Evolutionary conservation across 2,888 invertebrate genomes (phyloP).

Genomic region (Globia sparganii): DNA sequence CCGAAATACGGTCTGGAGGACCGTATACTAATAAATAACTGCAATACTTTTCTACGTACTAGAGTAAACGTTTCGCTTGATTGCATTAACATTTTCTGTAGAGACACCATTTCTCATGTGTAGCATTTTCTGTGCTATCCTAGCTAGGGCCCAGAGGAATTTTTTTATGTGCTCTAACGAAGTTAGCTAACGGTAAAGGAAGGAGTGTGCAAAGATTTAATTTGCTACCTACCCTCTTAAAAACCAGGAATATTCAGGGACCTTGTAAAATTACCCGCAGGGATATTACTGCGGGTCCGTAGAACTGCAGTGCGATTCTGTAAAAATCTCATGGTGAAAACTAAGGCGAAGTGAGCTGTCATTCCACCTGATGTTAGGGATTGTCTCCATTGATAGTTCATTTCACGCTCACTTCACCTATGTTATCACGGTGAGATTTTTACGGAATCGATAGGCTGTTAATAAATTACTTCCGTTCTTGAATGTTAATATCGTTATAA

Average conservation of each 20-base stretch:
- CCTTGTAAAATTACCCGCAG: constrained; percentile 16
- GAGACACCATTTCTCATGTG: constrained; percentile 36
- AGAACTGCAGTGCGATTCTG: no score
- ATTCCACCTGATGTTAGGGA: no score
- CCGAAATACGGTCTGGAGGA: no score
- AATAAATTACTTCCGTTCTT: constrained; percentile 34
- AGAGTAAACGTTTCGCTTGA: constrained; percentile 45
- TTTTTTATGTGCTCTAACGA: constrained; percentile 42
- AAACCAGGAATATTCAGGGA: constrained; percentile 19
- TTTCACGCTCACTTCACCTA: no score
- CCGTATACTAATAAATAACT: no score
- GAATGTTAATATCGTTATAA: constrained; percentile 29
- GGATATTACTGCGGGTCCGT: not conserved
- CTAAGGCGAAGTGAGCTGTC: no score
- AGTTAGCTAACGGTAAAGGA: constrained; percentile 32
- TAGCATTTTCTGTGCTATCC: no score
- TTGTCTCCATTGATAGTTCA: no score
- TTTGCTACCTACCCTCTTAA: constrained; percentile 28
- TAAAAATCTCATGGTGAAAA: no score
- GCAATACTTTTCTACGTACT: not conserved
- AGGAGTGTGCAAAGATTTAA: constrained; percentile 38
- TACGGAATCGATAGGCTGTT: no score
- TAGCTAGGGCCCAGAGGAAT: constrained; percentile 12
- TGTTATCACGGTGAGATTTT: no score
- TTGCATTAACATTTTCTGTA: constrained; percentile 54